Evolutionary conservation across 1,140 invertebrate genomes (phyloP).

Genomic region (Anagrus nilaparvatae): DNA sequence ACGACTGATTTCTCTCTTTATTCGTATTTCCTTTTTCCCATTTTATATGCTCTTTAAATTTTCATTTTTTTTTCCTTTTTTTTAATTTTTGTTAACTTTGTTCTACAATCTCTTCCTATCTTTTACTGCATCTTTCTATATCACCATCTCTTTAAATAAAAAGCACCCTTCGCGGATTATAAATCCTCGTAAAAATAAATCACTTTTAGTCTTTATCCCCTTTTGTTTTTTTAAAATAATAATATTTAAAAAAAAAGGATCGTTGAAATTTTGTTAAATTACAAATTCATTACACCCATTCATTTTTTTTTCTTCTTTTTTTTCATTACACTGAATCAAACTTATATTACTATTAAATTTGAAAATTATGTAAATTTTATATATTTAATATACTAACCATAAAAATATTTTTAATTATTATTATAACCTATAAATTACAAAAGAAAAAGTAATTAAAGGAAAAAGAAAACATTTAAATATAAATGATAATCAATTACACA

Average conservation of each 20-base stretch:
- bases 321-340: too few species aligned
- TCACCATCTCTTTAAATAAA: background rate
- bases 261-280: slow-evolving; percentile 39
- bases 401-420: too few species aligned
- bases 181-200: slow-evolving; percentile 31
- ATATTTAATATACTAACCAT: too few species aligned
- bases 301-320: too few species aligned
- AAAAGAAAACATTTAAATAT: too few species aligned
- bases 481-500: too few species aligned
- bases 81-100: background rate
- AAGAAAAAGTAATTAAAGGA: too few species aligned
- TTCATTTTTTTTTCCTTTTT: slow-evolving; percentile 3
- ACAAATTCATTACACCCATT: slow-evolving; percentile 40
- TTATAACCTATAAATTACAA: too few species aligned
- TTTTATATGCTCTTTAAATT: background rate
- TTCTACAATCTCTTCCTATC: slow-evolving; percentile 26
- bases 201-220: slow-evolving; percentile 19
- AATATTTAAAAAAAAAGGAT: too few species aligned
- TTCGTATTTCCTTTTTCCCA: slow-evolving; percentile 20
- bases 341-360: too few species aligned
- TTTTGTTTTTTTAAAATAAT: slow-evolving; percentile 20
- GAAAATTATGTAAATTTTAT: too few species aligned
- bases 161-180: slow-evolving; percentile 19
- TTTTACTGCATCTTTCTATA: slow-evolving; percentile 11
- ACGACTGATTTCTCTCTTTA: slow-evolving; percentile 27